phyloP scores from a whole-genome alignment of 2,113 vertebrate species.

The Bubo bubo region DNA sequence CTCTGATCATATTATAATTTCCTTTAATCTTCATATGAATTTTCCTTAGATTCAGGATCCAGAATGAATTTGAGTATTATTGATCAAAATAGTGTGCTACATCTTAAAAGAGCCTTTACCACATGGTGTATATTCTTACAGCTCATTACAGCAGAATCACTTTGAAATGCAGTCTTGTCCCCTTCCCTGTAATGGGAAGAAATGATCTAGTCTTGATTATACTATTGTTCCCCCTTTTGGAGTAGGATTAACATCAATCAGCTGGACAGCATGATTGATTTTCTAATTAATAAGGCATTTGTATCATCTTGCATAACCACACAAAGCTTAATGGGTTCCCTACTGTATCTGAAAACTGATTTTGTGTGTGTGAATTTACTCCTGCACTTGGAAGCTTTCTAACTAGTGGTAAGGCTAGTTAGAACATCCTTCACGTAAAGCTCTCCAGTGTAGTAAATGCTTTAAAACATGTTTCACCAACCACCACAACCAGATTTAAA shows the following conservation, averaged over 20 bases:
- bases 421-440: not conserved
- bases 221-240: slow-evolving; percentile 59
- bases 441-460: not conserved
- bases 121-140: slow-evolving; percentile 10
- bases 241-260: slow-evolving; percentile 72
- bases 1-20: slow-evolving; percentile 28
- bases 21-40: slow-evolving; percentile 41
- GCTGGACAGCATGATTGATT: slow-evolving; percentile 75
- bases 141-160: slow-evolving; percentile 66
- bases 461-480: not conserved
- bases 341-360: slow-evolving; percentile 59
- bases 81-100: slow-evolving; percentile 51
- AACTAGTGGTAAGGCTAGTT: not conserved
- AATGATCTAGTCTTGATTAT: slow-evolving; percentile 75
- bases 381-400: slow-evolving; percentile 1
- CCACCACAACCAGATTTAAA: not conserved
- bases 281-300: slow-evolving; percentile 81
- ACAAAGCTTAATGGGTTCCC: slow-evolving; percentile 63
- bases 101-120: slow-evolving; percentile 41
- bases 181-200: slow-evolving; percentile 72
- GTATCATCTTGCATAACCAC: slow-evolving; percentile 65
- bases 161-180: slow-evolving; percentile 69
- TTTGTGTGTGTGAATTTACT: slow-evolving; percentile 58
- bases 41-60: slow-evolving; percentile 20
- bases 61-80: slow-evolving; percentile 42